Conservation (phyloP, 2,888 invertebrate species). For the Parthenolecanium corni region DNA sequence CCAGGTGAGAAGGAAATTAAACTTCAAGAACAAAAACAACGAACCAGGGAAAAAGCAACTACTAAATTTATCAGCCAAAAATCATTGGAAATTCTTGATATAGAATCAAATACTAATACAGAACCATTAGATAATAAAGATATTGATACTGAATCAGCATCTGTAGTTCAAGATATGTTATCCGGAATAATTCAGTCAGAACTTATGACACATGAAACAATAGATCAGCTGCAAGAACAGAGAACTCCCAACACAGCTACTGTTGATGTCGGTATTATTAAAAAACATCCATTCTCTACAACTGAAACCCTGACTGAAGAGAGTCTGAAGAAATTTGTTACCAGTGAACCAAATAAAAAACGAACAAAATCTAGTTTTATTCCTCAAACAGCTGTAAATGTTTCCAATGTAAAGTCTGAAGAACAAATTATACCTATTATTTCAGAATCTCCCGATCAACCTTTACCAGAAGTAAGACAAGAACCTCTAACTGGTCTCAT, state of each 20-base stretch:
- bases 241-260: slow-evolving; percentile 8
- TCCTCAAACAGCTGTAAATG: slow-evolving; percentile 41
- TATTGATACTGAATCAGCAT: not conserved
- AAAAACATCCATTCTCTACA: slow-evolving; percentile 37
- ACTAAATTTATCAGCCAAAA: slow-evolving; percentile 9
- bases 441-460: slow-evolving; percentile 33
- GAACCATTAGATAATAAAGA: not conserved
- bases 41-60: slow-evolving; percentile 9
- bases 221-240: not conserved
- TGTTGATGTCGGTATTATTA: slow-evolving; percentile 11
- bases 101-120: not conserved
- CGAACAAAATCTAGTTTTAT: slow-evolving; percentile 40
- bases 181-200: slow-evolving; percentile 14
- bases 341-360: slow-evolving; percentile 38
- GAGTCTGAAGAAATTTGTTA: slow-evolving; percentile 36
- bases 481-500: slow-evolving; percentile 35
- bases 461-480: slow-evolving; percentile 41
- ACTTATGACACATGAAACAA: not conserved
- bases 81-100: slow-evolving; percentile 13
- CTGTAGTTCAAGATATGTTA: not conserved
- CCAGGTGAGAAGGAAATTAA: slow-evolving; percentile 33
- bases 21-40: slow-evolving; percentile 31
- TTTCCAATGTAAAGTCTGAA: slow-evolving; percentile 33
- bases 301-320: slow-evolving; percentile 37
- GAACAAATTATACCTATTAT: not conserved